Base-by-base conservation (phyloP, 2,888 invertebrate species). In the Ophion slaviceki region DNA sequence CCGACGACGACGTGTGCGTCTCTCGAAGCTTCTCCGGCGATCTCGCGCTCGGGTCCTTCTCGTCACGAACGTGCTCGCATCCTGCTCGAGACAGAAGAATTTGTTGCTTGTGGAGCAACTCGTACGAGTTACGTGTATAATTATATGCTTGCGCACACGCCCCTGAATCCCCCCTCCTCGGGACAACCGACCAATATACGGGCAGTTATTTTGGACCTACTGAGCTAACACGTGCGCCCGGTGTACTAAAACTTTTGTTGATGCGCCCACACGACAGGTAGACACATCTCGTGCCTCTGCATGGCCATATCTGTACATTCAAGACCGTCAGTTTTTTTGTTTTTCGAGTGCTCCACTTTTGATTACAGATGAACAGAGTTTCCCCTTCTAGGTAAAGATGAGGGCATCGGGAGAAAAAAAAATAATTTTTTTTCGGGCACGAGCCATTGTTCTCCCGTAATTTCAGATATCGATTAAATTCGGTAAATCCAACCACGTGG, bases 61-160 rank as follows among this genome's bases (percentile, higher is more conserved):
- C 67, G n/a, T 40, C 57, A 36, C 53, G 36, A 61, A 53, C 11
- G 53, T 5, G 53, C 53, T 53, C 45, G 28, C 24, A 14, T 45
- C 74, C 45, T 32, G 57, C 40, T 68, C 70, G 36, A 53, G 77
- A 62, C 66, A 59, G 76, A 79, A 82, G 77, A 86, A 86, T 80
- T 80, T 75, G 82, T 85, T 79, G 66, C 68, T 82, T 72, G 77
- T 80, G 83, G 82, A 81, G 53, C 53, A 53, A 53, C 53, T 53
- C 77, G 61, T 75, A 7, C 77, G 32, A 74, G 66, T 66, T 68
- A 77, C 74, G 67, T 75, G 67, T 85, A 80, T 86, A 86, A 86
- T 86, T 86, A 86, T 86, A 86, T 74, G 80, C 61, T 61, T 82
- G 57, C 47, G 77, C 72, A 14, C 40, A 67, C 47, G 57, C 53